Evolutionary conservation across 2,797 vertebrate genomes (phyloP).

Genomic region (Myotis daubentonii): DNA sequence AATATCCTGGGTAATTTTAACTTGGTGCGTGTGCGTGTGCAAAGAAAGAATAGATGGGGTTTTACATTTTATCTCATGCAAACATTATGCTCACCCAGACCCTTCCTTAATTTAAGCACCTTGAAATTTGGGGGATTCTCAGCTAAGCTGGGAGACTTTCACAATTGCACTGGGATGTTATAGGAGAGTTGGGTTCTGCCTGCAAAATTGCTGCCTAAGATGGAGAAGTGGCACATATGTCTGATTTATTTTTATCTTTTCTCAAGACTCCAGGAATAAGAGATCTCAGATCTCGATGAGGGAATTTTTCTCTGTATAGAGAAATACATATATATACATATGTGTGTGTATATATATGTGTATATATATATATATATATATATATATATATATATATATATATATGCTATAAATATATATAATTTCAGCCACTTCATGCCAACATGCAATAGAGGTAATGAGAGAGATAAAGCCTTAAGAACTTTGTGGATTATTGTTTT

Average conservation of each 20-base stretch:
- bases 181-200: constrained; percentile 57
- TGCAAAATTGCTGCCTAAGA: constrained; percentile 1
- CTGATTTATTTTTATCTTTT: constrained; percentile 50
- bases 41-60: constrained; percentile 57
- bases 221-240: constrained; percentile 15
- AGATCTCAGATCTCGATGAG: constrained; percentile 45
- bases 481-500: background rate
- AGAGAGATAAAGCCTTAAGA: background rate
- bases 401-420: background rate
- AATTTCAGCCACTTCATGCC: constrained; percentile 19
- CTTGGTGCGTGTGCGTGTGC: background rate
- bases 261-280: background rate
- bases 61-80: constrained; percentile 82
- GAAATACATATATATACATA: background rate
- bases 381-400: no score
- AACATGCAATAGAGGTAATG: background rate
- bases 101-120: constrained; percentile 61
- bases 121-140: constrained; percentile 70
- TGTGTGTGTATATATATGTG: background rate
- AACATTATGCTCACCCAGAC: constrained; percentile 78
- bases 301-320: constrained; percentile 51
- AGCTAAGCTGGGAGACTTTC: constrained; percentile 54
- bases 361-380: background rate
- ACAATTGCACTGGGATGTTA: background rate
- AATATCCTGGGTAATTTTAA: constrained; percentile 69